Evolutionary conservation across 2,113 vertebrate species (phyloP).

Genomic region (Clarias macrocephalus): DNA sequence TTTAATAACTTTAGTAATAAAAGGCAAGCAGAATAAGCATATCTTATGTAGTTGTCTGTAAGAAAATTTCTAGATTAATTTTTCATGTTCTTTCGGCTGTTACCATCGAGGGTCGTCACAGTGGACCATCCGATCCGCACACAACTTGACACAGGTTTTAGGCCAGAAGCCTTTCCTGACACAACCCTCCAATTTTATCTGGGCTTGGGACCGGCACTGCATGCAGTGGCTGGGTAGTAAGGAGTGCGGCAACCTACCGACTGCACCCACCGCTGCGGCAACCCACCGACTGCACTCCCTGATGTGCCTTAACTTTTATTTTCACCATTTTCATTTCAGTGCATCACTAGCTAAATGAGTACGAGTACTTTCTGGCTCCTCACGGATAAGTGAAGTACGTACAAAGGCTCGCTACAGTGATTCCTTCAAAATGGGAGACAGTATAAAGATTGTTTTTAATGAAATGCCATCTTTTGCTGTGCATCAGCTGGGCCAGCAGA

Average conservation of each 20-base stretch:
- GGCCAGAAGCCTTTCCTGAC: no score
- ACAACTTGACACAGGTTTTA: no score
- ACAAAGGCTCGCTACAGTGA: background rate
- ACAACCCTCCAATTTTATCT: no score
- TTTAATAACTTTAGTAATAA: background rate
- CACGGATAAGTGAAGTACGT: background rate
- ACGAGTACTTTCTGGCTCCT: background rate
- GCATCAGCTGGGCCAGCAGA: conserved; percentile 31
- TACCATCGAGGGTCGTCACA: no score
- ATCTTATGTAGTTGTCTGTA: background rate
- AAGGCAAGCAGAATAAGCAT: background rate
- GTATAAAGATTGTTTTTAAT: background rate
- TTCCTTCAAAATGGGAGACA: background rate
- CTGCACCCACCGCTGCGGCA: no score
- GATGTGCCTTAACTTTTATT: background rate
- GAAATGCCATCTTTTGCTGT: background rate
- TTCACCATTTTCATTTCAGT: background rate
- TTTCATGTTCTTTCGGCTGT: no score
- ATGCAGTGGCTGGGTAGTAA: no score
- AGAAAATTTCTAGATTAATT: no score
- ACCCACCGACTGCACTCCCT: no score
- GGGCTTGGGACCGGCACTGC: no score
- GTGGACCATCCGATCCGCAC: no score
- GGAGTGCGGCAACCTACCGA: no score
- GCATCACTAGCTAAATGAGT: background rate